phyloP scores from a whole-genome alignment of 2,888 invertebrate genomes.

The Mesopsocus fuscifrons region DNA sequence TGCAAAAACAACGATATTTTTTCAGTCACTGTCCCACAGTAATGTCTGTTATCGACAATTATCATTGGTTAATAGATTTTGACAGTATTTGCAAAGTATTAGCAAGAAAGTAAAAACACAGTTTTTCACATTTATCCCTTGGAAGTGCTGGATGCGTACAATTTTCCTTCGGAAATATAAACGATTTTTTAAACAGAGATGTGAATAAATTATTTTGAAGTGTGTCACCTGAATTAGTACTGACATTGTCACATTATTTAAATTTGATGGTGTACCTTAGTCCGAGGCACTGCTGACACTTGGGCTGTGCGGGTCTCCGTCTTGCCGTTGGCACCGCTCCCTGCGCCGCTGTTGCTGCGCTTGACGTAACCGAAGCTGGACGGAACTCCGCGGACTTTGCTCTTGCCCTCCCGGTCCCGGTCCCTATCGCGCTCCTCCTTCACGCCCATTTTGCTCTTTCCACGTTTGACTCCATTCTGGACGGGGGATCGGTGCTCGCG shows the following conservation, averaged over 20 bases:
- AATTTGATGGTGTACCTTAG: conserved; percentile 43
- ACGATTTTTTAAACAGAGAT: no score
- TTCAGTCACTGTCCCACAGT: no score
- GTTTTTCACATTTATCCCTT: no score
- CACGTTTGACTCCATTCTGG: conserved; percentile 23
- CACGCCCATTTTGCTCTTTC: conserved; percentile 24
- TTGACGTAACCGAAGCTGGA: conserved; percentile 76
- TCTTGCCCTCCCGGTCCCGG: conserved; percentile 18
- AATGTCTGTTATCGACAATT: no score
- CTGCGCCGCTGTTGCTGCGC: conserved; percentile 31
- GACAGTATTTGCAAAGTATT: no score
- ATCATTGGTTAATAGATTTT: no score
- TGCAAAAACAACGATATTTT: conserved; percentile 18
- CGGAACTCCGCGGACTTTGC: conserved; percentile 51
- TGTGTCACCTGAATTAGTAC: no score
- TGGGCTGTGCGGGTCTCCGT: conserved; percentile 46
- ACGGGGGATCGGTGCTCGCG: background rate
- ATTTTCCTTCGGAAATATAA: no score
- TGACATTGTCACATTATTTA: no score
- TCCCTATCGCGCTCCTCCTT: conserved; percentile 34
- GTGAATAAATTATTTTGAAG: no score
- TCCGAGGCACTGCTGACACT: conserved; percentile 67
- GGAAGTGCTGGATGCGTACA: no score
- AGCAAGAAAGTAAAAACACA: no score
- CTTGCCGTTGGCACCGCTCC: conserved; percentile 25